A percentile compares a stretch with the other conserved stretches of the same genome.
These are phyloP conservation scores for Drosophila suboccidentalis DNA, from an alignment of 2,888 invertebrate genomes.

Conservation along the genomic window DNA sequence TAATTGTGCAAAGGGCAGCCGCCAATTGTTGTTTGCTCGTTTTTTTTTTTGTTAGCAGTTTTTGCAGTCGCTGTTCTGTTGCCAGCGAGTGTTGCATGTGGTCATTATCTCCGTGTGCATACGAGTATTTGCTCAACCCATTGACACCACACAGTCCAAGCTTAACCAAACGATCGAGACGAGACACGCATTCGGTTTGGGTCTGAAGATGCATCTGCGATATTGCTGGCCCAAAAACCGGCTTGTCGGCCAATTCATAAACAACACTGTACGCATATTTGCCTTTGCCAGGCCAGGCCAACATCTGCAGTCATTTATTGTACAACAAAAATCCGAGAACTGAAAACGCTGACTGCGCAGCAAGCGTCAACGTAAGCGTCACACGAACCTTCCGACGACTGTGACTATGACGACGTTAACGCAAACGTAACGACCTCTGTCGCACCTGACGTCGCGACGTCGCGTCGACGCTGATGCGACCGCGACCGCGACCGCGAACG, in stretches of 20 bases:
- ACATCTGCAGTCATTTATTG: constrained; percentile 73
- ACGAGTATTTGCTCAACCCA: constrained; percentile 37
- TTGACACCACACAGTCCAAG: constrained; percentile 49
- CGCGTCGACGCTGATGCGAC: constrained; percentile 29
- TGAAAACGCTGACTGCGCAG: constrained; percentile 34
- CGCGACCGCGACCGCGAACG: constrained; percentile 35
- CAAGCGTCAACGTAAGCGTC: constrained; percentile 10
- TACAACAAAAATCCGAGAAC: constrained; percentile 63
- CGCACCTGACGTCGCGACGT: constrained; percentile 41
- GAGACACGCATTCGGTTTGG: constrained; percentile 8
- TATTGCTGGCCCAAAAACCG: constrained; percentile 58
- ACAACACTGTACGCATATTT: constrained; percentile 53
- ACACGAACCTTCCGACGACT: constrained; percentile 57
- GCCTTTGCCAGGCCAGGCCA: constrained; percentile 37
- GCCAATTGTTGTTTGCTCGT: constrained; percentile 47
- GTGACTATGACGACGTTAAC: constrained; percentile 29
- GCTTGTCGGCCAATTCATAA: constrained; percentile 63
- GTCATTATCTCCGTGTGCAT: constrained; percentile 38
- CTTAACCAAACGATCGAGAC: constrained; percentile 34
- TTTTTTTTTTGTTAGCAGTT: constrained; percentile 18
- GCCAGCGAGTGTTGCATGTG: constrained; percentile 32
- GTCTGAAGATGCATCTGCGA: constrained; percentile 14
- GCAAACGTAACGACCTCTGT: constrained; percentile 53
- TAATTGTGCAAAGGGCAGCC: constrained; percentile 74
- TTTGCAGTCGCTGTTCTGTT: constrained; percentile 19